These are phyloP conservation scores for Salarias fasciatus DNA, from an alignment of 2,797 vertebrate genomes.

Conservation along the genomic window DNA sequence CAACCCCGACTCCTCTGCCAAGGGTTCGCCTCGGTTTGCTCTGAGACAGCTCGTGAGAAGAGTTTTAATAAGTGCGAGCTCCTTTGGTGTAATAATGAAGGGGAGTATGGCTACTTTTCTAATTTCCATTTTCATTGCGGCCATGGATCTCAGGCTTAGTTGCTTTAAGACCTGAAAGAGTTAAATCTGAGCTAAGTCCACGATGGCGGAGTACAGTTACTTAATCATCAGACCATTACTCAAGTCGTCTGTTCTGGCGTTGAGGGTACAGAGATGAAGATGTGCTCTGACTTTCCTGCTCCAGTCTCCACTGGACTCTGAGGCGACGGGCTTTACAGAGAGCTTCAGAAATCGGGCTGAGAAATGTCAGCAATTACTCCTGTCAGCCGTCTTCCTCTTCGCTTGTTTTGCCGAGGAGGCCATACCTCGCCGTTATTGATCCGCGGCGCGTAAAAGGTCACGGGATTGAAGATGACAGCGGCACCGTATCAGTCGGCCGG, in stretches of 20 bases:
- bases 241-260: slow-evolving; percentile 11
- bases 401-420: slow-evolving; percentile 74
- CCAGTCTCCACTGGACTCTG: slow-evolving; percentile 27
- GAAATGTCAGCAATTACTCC: slow-evolving; percentile 78
- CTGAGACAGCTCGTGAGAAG: slow-evolving; percentile 41
- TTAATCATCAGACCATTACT: slow-evolving; percentile 24
- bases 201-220: background rate
- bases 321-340: slow-evolving; percentile 41
- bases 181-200: slow-evolving; percentile 6
- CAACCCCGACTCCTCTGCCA: slow-evolving; percentile 54
- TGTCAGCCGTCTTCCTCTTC: slow-evolving; percentile 57
- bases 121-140: slow-evolving; percentile 46
- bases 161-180: background rate
- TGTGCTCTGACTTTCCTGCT: slow-evolving; percentile 15
- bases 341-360: slow-evolving; percentile 62
- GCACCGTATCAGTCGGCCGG: slow-evolving; percentile 22
- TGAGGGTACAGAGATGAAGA: slow-evolving; percentile 13
- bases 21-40: slow-evolving; percentile 52
- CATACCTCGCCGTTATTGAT: slow-evolving; percentile 73
- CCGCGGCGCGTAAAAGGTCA: slow-evolving; percentile 75
- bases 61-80: slow-evolving; percentile 61
- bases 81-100: slow-evolving; percentile 38
- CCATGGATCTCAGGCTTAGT: slow-evolving; percentile 27
- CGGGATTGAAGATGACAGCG: slow-evolving; percentile 70
- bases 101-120: slow-evolving; percentile 32